Percentiles rank a stretch among this genome's conserved stretches.
Conservation (phyloP, 2,113 vertebrate species). For the Colinus virginianus region DNA sequence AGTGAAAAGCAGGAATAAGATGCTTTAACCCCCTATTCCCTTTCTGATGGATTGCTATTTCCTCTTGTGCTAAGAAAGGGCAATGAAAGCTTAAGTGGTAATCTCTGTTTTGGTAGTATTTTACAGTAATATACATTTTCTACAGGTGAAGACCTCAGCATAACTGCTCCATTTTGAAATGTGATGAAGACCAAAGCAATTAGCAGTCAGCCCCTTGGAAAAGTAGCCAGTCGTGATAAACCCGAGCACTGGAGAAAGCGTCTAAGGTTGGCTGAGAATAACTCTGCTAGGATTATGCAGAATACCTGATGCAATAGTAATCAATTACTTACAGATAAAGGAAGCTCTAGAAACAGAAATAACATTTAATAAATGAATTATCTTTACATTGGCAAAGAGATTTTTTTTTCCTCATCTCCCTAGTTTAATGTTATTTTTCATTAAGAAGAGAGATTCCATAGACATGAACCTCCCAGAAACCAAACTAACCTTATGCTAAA, state of each 20-base stretch:
- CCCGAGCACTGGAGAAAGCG: background rate
- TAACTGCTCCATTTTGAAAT: background rate
- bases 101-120: background rate
- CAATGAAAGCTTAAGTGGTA: background rate
- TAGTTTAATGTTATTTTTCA: background rate
- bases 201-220: background rate
- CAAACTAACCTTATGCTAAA: background rate
- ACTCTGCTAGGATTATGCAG: background rate
- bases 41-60: background rate
- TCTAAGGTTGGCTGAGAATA: background rate
- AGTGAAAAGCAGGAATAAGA: background rate
- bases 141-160: background rate
- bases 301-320: background rate
- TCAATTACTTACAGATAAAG: background rate
- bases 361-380: background rate
- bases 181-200: background rate
- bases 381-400: background rate
- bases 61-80: background rate
- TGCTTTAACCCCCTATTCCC: background rate
- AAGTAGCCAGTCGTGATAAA: background rate
- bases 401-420: background rate
- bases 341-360: background rate
- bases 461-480: background rate
- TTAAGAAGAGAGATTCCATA: background rate
- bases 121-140: background rate